Conservation (phyloP, 2,113 vertebrate species). For the Probosciger aterrimus region DNA sequence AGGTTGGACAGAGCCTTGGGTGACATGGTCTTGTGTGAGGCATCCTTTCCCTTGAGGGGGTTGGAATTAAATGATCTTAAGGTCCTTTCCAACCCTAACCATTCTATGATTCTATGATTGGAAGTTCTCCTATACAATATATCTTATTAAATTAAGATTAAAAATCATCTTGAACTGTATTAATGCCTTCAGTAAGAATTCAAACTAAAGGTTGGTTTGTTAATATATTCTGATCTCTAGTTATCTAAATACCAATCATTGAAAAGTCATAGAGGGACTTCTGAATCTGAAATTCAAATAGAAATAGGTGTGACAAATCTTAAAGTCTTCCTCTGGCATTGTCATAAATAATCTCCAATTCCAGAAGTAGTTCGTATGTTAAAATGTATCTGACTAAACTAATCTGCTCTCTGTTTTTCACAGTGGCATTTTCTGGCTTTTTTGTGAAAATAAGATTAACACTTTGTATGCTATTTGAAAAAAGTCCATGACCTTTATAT, state of each 20-base stretch:
- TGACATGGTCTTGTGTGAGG: not conserved
- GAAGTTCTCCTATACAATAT: not conserved
- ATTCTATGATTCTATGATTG: not conserved
- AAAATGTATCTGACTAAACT: not conserved
- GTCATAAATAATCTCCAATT: not conserved
- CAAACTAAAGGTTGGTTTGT: not conserved
- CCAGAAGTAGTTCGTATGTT: not conserved
- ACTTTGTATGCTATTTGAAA: not conserved
- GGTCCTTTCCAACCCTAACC: not conserved
- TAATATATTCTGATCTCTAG: not conserved
- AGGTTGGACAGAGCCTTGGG: not conserved
- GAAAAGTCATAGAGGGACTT: not conserved
- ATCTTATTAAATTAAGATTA: not conserved
- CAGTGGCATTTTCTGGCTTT: rapidly evolving
- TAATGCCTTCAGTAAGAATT: not conserved
- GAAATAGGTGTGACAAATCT: not conserved
- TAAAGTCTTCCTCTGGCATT: not conserved
- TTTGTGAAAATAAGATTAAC: not conserved
- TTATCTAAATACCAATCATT: not conserved
- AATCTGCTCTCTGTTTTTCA: not conserved
- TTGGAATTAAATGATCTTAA: not conserved
- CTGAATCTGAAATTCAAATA: not conserved
- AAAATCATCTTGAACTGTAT: not conserved
- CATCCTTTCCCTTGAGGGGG: not conserved
- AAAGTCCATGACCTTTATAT: not conserved